phyloP scores from a whole-genome alignment of 2,113 vertebrate genomes.

The Cyprinodon variegatus region DNA sequence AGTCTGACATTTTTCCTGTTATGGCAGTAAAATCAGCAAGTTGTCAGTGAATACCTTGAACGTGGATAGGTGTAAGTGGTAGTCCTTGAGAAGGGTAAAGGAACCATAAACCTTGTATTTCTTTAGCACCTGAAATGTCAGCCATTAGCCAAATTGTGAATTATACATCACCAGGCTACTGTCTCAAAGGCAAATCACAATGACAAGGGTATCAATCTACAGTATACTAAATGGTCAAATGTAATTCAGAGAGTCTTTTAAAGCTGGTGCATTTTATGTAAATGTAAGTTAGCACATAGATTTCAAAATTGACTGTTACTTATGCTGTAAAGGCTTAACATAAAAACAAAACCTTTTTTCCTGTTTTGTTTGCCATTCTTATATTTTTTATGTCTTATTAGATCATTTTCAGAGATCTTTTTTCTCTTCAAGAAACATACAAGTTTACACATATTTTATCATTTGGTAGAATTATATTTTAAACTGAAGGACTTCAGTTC shows the following conservation, averaged over 20 bases:
- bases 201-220: constrained; percentile 41
- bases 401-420: neutral
- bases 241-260: constrained; percentile 20
- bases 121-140: constrained; percentile 23
- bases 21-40: constrained; percentile 8
- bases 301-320: neutral
- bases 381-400: neutral
- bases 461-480: neutral
- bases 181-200: constrained; percentile 42
- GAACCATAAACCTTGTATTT: constrained; percentile 41
- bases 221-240: constrained; percentile 24
- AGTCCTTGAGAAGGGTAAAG: constrained; percentile 66
- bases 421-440: no score
- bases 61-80: constrained; percentile 12
- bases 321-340: neutral
- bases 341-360: neutral
- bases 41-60: neutral
- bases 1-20: constrained; percentile 30
- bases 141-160: constrained; percentile 40
- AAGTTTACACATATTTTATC: no score
- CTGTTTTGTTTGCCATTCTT: neutral
- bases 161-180: constrained; percentile 50
- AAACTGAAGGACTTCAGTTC: neutral
- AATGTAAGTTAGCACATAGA: constrained; percentile 8
- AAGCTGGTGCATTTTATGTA: constrained; percentile 9